Evolutionary conservation across 2,888 invertebrate species (phyloP).

Genomic region (Drosophila subsilvestris): DNA sequence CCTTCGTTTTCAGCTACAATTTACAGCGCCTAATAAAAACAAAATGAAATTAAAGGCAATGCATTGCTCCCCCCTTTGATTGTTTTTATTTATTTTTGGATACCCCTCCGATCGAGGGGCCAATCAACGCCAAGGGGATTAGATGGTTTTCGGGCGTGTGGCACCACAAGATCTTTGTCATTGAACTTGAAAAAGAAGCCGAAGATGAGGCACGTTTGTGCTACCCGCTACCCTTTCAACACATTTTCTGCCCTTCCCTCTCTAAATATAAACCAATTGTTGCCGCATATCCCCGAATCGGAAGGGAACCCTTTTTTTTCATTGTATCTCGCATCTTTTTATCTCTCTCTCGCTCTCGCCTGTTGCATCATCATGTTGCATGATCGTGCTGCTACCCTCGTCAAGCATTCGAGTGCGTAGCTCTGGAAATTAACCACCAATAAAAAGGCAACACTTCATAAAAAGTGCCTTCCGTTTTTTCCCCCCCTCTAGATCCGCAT

Average conservation of each 20-base stretch:
- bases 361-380: slow-evolving; percentile 63
- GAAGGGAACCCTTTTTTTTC: slow-evolving; percentile 57
- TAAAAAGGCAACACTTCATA: slow-evolving; percentile 79
- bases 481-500: slow-evolving; percentile 22
- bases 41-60: slow-evolving; percentile 55
- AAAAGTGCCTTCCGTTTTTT: slow-evolving; percentile 78
- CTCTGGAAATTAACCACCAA: slow-evolving; percentile 80
- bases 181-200: slow-evolving; percentile 77
- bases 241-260: slow-evolving; percentile 47
- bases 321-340: slow-evolving; percentile 42
- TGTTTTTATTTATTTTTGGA: slow-evolving; percentile 70
- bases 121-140: slow-evolving; percentile 70
- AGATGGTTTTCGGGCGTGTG: slow-evolving; percentile 61
- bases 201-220: slow-evolving; percentile 31
- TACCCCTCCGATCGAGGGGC: slow-evolving; percentile 35
- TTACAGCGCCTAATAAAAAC: slow-evolving; percentile 72
- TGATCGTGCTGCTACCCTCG: slow-evolving; percentile 62
- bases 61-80: slow-evolving; percentile 46
- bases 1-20: slow-evolving; percentile 45
- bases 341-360: slow-evolving; percentile 11
- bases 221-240: slow-evolving; percentile 65
- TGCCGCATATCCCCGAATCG: slow-evolving; percentile 10
- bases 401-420: slow-evolving; percentile 60
- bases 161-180: slow-evolving; percentile 75
- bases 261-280: slow-evolving; percentile 52